Conservation (phyloP, 1,140 invertebrate genomes). For the Caenorhabditis elegans region WBcel235 BX284606.5:10950501-10951000, state of each 20-base stretch:
- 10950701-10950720: neutral
- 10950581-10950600: neutral
- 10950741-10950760: too few relatives aligned
- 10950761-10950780: neutral
- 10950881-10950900: conserved; percentile 50
- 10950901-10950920: conserved; percentile 51
- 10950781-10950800: conserved; percentile 6
- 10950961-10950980: neutral
- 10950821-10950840: neutral
- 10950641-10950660: neutral
- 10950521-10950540: too few relatives aligned
- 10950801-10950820: neutral
- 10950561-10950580: too few relatives aligned
- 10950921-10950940: conserved; percentile 48
- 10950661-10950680: neutral
- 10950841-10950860: neutral
- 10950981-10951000: neutral
- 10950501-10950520: too few relatives aligned
- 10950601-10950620: neutral
- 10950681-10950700: neutral
- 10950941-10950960: conserved; percentile 51
- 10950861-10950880: conserved; percentile 49
- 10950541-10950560: too few relatives aligned
- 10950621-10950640: neutral
- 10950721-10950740: neutral